A percentile compares a stretch with the other conserved stretches of the same genome.
phyloP scores from a whole-genome alignment of 2,888 invertebrate genomes.

The Leptura quadrifasciata region DNA sequence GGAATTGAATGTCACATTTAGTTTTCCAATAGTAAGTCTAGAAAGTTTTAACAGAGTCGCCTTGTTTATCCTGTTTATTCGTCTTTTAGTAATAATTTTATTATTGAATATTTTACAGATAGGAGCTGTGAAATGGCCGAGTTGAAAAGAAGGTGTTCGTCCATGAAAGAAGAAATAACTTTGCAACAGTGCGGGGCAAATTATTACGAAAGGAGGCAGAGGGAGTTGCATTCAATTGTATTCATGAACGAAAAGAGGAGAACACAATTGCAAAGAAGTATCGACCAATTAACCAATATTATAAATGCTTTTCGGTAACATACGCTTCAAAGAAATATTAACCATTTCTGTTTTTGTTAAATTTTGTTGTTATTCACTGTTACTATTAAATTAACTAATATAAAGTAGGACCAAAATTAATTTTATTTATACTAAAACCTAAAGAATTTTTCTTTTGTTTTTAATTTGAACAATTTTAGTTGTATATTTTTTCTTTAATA shows the following conservation, averaged over 20 bases:
- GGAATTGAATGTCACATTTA: no score
- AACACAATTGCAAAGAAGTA: slow-evolving; percentile 66
- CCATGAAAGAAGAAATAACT: slow-evolving; percentile 75
- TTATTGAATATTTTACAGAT: slow-evolving; percentile 70
- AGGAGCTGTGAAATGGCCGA: slow-evolving; percentile 74
- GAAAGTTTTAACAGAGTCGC: no score
- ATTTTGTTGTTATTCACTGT: slow-evolving; percentile 49
- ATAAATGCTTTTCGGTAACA: slow-evolving; percentile 71
- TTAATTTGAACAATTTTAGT: slow-evolving; percentile 17
- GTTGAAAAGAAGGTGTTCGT: slow-evolving; percentile 74
- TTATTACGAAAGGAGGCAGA: slow-evolving; percentile 67
- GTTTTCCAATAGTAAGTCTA: no score
- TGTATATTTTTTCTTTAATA: slow-evolving; percentile 9
- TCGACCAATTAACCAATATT: slow-evolving; percentile 70
- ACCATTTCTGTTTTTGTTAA: slow-evolving; percentile 54
- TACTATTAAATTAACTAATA: slow-evolving; percentile 38
- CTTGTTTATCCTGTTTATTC: no score
- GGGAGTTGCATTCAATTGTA: slow-evolving; percentile 67
- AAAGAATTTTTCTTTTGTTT: slow-evolving; percentile 28
- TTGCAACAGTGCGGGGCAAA: slow-evolving; percentile 74
- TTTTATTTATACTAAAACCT: slow-evolving; percentile 37
- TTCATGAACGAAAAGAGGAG: slow-evolving; percentile 68
- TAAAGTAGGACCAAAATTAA: slow-evolving; percentile 45
- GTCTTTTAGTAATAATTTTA: slow-evolving; percentile 14
- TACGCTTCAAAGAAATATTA: slow-evolving; percentile 53